These are phyloP conservation scores for Oligia fasciuncula DNA, from an alignment of 2,888 invertebrate genomes.

Conservation along the genomic window DNA sequence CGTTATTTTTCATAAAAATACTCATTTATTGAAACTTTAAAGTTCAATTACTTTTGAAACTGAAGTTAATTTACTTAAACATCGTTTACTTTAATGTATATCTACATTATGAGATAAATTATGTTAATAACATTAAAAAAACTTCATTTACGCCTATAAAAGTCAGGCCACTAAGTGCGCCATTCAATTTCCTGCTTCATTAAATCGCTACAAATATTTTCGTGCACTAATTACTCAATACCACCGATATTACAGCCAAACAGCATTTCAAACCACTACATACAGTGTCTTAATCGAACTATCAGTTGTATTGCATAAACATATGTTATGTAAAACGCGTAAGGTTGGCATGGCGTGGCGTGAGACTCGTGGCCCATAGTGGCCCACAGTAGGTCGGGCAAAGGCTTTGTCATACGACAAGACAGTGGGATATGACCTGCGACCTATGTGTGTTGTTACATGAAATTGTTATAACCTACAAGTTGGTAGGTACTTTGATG, in stretches of 20 bases:
- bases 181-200: slow-evolving; percentile 28
- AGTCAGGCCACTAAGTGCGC: neutral
- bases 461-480: neutral
- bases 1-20: no score
- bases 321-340: slow-evolving; percentile 59
- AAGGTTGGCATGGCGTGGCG: slow-evolving; percentile 44
- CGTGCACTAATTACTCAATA: slow-evolving; percentile 51
- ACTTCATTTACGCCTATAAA: neutral
- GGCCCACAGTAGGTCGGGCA: slow-evolving; percentile 40
- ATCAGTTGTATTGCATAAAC: slow-evolving; percentile 55
- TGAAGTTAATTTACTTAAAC: no score
- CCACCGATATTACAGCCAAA: slow-evolving; percentile 46
- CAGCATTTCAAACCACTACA: slow-evolving; percentile 52
- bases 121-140: neutral
- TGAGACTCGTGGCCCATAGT: slow-evolving; percentile 34
- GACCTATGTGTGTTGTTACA: slow-evolving; percentile 22
- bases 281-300: slow-evolving; percentile 70
- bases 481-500: neutral
- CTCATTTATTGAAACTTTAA: no score
- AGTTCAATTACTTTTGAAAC: no score
- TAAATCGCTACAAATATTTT: slow-evolving; percentile 17
- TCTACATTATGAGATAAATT: neutral
- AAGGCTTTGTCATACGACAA: slow-evolving; percentile 22
- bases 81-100: neutral
- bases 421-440: slow-evolving; percentile 5